Base-by-base conservation (phyloP, 2,888 invertebrate species). In the Tachina lurida region DNA sequence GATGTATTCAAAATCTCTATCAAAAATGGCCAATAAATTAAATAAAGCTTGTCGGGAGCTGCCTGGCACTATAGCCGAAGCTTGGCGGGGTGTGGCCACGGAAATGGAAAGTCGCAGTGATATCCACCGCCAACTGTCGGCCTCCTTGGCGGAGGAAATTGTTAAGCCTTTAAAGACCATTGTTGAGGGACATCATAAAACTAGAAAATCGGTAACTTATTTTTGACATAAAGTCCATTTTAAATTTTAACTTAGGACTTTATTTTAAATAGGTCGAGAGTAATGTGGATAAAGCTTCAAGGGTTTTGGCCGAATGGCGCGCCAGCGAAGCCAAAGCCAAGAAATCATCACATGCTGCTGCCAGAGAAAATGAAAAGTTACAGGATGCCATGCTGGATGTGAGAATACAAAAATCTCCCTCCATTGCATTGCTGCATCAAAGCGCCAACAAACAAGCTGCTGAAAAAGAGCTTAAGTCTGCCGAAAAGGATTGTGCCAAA, bases 101-200 rank as follows among this genome's bases (percentile, higher is more conserved):
- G 97, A 98, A 93, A 96, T 98, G 96, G 98, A 98, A 93, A 95
- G 96, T 87, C 96, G 97, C 89, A 96, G 98, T 49, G 98, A 98
- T 91, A 95, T 97, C 76, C 98, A 98, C 94, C 95, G 97, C 91
- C 95, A 96, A 91, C 95, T 97, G 93, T 96, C 97, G 80, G 94
- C 94, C 88, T 95, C 96, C 54, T 93, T 98, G 58, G 93, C 96
- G 84, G 98, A 98, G 88, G 98, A 98, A 91, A 95, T 98, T 85
- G 97, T 97, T 41, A 97, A 97, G 93, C 98, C 98, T 73, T 94
- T 98, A 90, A 96, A 96, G 92, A 93, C 94, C 87, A 94, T 96
- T 70, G 94, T 95, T 56, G 96, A 96, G 87, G 94, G 94, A 89
- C 96, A 96, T 90, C 95, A 96, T 89, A 95, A 96, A 91, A 94